Evolutionary conservation across 2,888 invertebrate genomes (phyloP).

Genomic region (Perithous albicinctus): DNA sequence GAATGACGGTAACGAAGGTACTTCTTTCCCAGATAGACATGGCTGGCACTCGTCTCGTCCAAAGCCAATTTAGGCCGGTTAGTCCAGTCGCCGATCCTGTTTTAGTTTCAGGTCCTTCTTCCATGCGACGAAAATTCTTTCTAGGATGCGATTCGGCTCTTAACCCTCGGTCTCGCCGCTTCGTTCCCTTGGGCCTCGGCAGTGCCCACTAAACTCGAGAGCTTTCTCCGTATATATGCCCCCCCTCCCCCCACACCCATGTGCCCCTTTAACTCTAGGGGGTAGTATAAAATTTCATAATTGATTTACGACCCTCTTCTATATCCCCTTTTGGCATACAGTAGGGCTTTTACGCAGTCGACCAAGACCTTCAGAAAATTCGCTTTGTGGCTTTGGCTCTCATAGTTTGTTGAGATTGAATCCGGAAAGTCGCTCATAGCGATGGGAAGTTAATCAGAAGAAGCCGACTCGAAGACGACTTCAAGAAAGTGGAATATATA

Average conservation of each 20-base stretch:
- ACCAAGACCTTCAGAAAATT: conserved; percentile 20
- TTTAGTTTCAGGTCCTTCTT: conserved; percentile 51
- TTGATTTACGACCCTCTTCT: conserved; percentile 39
- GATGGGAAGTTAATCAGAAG: conserved; percentile 5
- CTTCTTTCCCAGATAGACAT: conserved; percentile 64
- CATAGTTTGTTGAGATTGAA: conserved; percentile 1
- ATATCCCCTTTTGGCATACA: not conserved
- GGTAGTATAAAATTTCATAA: conserved; percentile 47
- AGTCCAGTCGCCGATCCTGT: conserved; percentile 58
- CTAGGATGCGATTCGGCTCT: conserved; percentile 39
- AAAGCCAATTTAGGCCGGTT: conserved; percentile 67
- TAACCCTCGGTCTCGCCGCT: conserved; percentile 12
- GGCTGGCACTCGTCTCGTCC: conserved; percentile 44
- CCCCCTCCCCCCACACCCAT: no score
- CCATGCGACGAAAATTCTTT: conserved; percentile 39
- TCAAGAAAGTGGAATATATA: not conserved
- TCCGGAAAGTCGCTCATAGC: not conserved
- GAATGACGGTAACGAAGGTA: conserved; percentile 68
- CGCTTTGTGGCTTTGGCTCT: not conserved
- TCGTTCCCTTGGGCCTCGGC: conserved; percentile 16
- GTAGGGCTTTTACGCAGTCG: conserved; percentile 7
- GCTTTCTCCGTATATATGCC: not conserved
- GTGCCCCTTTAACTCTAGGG: conserved; percentile 24
- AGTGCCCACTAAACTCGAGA: conserved; percentile 18
- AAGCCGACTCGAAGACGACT: conserved; percentile 4